A percentile compares a stretch with the other conserved stretches of the same genome.
Conservation (phyloP, 2,888 invertebrate genomes). For the Tupiocoris notatus region DNA sequence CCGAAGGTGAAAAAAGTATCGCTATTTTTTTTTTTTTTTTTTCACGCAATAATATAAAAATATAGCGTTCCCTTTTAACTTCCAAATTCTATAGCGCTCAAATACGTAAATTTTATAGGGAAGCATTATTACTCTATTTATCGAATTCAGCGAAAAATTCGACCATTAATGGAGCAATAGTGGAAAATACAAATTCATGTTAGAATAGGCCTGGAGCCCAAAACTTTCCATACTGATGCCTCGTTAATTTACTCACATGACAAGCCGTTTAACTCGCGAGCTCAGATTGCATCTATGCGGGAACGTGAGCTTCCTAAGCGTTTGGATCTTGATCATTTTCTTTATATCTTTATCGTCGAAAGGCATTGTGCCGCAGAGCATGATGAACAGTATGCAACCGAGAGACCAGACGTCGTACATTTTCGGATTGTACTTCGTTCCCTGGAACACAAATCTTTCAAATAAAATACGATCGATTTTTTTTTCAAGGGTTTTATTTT, state of each 20-base stretch:
- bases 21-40: too few relatives aligned
- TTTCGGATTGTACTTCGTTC: constrained; percentile 59
- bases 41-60: too few relatives aligned
- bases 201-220: background rate
- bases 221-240: too few relatives aligned
- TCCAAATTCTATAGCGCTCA: too few relatives aligned
- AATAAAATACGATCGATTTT: too few relatives aligned
- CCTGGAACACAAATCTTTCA: constrained; percentile 54
- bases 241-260: constrained; percentile 51
- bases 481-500: too few relatives aligned
- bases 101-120: too few relatives aligned
- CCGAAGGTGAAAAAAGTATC: too few relatives aligned
- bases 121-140: too few relatives aligned
- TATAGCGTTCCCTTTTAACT: too few relatives aligned
- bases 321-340: constrained; percentile 60
- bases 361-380: constrained; percentile 65
- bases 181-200: too few relatives aligned
- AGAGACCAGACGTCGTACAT: constrained; percentile 66
- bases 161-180: background rate
- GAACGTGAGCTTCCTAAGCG: constrained; percentile 52
- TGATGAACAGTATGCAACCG: constrained; percentile 64
- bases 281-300: constrained; percentile 51
- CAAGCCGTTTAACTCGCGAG: constrained; percentile 50
- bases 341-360: constrained; percentile 63
- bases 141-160: too few relatives aligned